phyloP scores from a whole-genome alignment of 2,113 vertebrate genomes.

The Channa argus region DNA sequence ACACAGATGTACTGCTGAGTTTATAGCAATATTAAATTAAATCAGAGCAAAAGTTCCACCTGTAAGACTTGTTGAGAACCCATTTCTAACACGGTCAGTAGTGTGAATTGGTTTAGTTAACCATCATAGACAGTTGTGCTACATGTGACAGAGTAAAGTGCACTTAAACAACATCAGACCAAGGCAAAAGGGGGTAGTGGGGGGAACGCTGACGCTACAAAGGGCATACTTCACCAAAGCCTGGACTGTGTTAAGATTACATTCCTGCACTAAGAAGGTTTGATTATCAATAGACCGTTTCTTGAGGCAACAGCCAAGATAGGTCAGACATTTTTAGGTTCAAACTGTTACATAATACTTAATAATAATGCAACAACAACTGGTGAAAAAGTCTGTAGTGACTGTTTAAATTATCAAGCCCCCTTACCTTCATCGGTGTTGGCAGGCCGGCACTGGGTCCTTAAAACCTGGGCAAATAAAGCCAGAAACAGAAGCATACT shows the following conservation, averaged over 20 bases:
- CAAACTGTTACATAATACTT: conserved; percentile 17
- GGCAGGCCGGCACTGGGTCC: conserved; percentile 71
- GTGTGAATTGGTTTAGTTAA: background rate
- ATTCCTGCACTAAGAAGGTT: conserved; percentile 67
- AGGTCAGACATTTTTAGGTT: conserved; percentile 37
- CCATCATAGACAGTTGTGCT: background rate
- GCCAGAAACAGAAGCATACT: conserved; percentile 78
- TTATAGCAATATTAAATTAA: conserved; percentile 1
- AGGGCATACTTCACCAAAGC: conserved; percentile 57
- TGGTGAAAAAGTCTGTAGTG: background rate
- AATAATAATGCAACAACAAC: conserved; percentile 9
- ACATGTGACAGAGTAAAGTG: conserved; percentile 34
- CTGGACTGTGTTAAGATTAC: conserved; percentile 64
- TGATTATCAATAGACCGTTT: conserved; percentile 62
- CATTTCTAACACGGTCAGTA: background rate
- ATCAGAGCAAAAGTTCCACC: background rate
- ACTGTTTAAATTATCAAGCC: background rate
- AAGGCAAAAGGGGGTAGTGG: conserved; percentile 36
- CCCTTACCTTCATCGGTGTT: conserved; percentile 80
- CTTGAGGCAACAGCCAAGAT: conserved; percentile 50
- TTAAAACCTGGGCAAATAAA: conserved; percentile 72
- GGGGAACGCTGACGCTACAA: conserved; percentile 43
- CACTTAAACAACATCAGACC: conserved; percentile 59
- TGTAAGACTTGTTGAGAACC: background rate
- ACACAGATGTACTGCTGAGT: background rate